Base-by-base conservation (phyloP, 2,797 vertebrate species). In the Peromyscus nudipes region DNA sequence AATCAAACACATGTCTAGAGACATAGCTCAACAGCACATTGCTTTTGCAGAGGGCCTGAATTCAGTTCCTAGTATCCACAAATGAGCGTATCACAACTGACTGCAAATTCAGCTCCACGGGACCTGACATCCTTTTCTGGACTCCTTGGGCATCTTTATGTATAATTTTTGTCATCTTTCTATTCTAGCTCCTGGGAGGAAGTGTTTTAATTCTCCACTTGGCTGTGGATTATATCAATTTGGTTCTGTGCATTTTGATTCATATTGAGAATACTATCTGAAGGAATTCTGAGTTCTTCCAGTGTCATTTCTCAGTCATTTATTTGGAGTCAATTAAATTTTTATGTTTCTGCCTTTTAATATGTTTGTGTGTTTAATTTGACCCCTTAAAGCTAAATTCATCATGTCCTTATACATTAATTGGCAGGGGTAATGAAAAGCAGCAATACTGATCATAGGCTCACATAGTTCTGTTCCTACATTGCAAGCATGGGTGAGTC, bases 221-320 rank as follows among this genome's bases (percentile, higher is more conserved):
- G 23, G 16, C 40, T 93, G 19, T 82, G 5, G 25, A 89, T 57
- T 84, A 75, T 65, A 8, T 34, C 43, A 81, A 1, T 27, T 91
- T 96, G 88, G 1, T 37, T 94, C 73, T 64, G 71, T 52, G 27
- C 40, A 86, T 43, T 95, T 97, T 76, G 6, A 69, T 89, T 82
- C 37, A 87, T 6, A 69, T 95, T 3, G 23, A 31, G 9, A 81
- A 88, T 91, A 55, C 25, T 69, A 25, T 89, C 29, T 89, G 43
- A 55, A 31, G 43, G 73, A 31, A 11, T 31, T 89, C 52, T 25
- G 1, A 64, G 90, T 29, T 21, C 52, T 83, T 89, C 29, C 79
- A 87, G 43, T 75, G 46, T 49, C 17, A 34, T 5, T 92, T 93
- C n/a, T 91, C 10, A 57, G 4, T 89, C 11, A 27, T 82, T 93